Conservation (phyloP, 2,888 invertebrate genomes). For the Alcis repandata region DNA sequence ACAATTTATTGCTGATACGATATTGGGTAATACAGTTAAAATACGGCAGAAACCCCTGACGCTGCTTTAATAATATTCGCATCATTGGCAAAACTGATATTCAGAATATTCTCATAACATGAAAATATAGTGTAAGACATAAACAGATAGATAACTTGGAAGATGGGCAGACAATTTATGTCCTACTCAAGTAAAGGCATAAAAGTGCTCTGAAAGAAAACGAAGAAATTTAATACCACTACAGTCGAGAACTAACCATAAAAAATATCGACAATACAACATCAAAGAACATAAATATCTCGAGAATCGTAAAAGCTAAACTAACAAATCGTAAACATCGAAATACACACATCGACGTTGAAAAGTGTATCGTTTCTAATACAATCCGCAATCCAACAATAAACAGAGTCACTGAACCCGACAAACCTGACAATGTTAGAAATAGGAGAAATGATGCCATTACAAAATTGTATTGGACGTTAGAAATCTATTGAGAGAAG, state of each 20-base stretch:
- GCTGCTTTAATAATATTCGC: neutral
- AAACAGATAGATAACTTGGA: neutral
- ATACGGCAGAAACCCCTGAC: neutral
- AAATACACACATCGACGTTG: slow-evolving; percentile 47
- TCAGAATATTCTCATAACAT: neutral
- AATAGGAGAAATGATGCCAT: slow-evolving; percentile 33
- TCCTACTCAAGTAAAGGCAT: slow-evolving; percentile 16
- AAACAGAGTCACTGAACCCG: slow-evolving; percentile 62
- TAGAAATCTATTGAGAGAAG: neutral
- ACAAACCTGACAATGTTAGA: slow-evolving; percentile 40
- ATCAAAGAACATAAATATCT: slow-evolving; percentile 42
- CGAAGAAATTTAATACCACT: slow-evolving; percentile 28
- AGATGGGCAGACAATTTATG: slow-evolving; percentile 6
- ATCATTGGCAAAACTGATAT: neutral
- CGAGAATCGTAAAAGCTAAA: slow-evolving; percentile 44
- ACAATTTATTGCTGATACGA: slow-evolving; percentile 33
- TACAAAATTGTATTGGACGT: slow-evolving; percentile 29
- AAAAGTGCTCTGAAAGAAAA: slow-evolving; percentile 24
- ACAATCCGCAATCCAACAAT: slow-evolving; percentile 58
- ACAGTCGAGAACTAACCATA: slow-evolving; percentile 21
- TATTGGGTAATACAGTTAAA: slow-evolving; percentile 2
- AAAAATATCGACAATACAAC: slow-evolving; percentile 34
- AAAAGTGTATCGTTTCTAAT: slow-evolving; percentile 55
- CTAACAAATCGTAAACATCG: slow-evolving; percentile 48
- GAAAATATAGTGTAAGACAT: neutral